Conservation (phyloP, 2,888 invertebrate genomes). For the Diloba caeruleocephala region DNA sequence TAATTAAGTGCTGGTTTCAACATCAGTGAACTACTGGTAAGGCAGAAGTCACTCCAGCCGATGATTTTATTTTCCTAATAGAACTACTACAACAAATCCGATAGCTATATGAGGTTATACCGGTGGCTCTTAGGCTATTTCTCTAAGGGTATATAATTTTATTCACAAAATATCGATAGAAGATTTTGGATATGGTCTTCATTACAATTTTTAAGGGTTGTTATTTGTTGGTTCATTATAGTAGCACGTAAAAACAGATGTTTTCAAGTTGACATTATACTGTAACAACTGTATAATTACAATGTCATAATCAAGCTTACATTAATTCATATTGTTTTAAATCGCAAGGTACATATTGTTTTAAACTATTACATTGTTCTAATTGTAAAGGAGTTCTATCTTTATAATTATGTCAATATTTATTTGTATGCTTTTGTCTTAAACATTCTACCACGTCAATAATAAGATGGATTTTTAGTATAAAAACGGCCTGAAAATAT, state of each 20-base stretch:
- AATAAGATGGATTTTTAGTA: conserved; percentile 60
- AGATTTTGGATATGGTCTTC: too few species aligned
- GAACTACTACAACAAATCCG: too few species aligned
- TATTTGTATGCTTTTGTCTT: conserved; percentile 53
- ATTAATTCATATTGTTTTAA: conserved; percentile 73
- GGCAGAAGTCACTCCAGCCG: too few species aligned
- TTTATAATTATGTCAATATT: conserved; percentile 68
- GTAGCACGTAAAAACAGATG: conserved; percentile 23
- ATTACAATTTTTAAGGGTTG: background rate
- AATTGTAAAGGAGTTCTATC: conserved; percentile 59
- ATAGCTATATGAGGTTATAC: too few species aligned
- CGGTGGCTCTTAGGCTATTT: too few species aligned
- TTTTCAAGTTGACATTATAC: conserved; percentile 9
- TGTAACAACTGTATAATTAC: conserved; percentile 11
- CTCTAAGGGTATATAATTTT: too few species aligned
- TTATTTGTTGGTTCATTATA: background rate
- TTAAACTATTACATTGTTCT: conserved; percentile 65
- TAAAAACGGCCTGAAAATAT: conserved; percentile 67
- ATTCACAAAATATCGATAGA: too few species aligned
- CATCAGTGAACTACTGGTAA: too few species aligned
- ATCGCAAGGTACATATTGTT: conserved; percentile 60
- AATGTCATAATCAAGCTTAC: conserved; percentile 65
- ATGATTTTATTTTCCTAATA: too few species aligned
- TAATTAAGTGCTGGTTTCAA: too few species aligned
- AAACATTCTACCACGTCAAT: conserved; percentile 55